Evolutionary conservation across 2,113 vertebrate species (phyloP), one percentile per base, ranked within the genome.

Genomic region (Triplophysa tibetana): DNA sequence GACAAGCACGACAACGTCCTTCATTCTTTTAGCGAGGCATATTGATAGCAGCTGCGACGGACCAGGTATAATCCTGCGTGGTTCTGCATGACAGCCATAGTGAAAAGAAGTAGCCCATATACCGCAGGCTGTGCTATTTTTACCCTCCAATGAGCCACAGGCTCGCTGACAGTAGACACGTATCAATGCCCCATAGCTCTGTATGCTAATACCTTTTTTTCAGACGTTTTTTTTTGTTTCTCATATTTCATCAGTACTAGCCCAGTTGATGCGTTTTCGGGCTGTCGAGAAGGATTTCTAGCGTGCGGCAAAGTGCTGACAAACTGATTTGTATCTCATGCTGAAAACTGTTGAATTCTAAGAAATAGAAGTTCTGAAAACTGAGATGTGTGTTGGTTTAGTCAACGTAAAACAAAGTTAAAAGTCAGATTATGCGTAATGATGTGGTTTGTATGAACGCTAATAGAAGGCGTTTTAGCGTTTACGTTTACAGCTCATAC

Each of bases 81-180:
- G 74, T 45, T 78, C 80, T 79, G 86, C 83, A 85, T 85, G 84
- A 84, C 82, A 77, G 82, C 54, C 79, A 60, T 80, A 67, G 83
- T 84, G 81, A 67, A 70, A 85, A 84, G 64, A 82, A 84, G 85
- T 88, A 86, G 80, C 84, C 90, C 88, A 89, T 85, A 87, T 88
- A 86, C 89, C 87, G 80, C 90, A 90, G 89, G 90, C 87, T 89
- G 90, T 88, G 91, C 91, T 91, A 92, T 90, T 88, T 90, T 91
- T 93, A 90, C 85, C 86, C 77, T 84, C 85, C 86, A 89, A 82
- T 86, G 79, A 81, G 54, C 67, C 74, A 45, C 79, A 67, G 74
- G 85, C 58, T 54, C 23, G 74, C 64, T 78, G 79, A 68, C 85
- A 82, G 85, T 80, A 90, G 87, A 89, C 90, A 90, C 87, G 88